Percentiles rank a stretch among this genome's conserved stretches.
phyloP scores from a whole-genome alignment of 2,888 invertebrate genomes.

The Hypomecis atomaria region DNA sequence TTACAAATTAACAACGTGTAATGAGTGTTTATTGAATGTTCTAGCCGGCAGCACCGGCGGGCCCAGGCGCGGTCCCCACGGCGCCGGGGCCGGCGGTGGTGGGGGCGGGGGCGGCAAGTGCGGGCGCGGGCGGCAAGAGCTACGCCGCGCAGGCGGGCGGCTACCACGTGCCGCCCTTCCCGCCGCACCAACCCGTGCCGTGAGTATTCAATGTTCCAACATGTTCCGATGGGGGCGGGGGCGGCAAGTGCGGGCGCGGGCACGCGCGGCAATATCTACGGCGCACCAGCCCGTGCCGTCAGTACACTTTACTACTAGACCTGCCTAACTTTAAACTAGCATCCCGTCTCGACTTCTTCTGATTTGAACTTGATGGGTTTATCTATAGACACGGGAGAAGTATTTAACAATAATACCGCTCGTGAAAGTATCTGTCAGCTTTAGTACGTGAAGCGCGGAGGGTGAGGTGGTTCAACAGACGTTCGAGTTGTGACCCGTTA shows the following conservation, averaged over 20 bases:
- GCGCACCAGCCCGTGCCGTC: constrained; percentile 58
- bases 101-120: constrained; percentile 47
- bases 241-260: constrained; percentile 58
- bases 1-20: no score
- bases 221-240: constrained; percentile 40
- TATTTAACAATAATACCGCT: no score
- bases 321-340: no score
- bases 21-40: constrained; percentile 4
- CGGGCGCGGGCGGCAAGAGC: constrained; percentile 63
- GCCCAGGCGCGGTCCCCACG: constrained; percentile 55
- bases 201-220: constrained; percentile 33
- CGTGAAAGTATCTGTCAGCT: no score
- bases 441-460: no score
- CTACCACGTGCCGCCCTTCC: constrained; percentile 76
- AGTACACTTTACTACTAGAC: constrained; percentile 23
- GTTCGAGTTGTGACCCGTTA: no score
- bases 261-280: constrained; percentile 77
- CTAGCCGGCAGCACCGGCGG: constrained; percentile 16
- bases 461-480: no score
- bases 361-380: no score
- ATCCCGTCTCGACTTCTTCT: no score
- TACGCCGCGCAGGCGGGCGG: constrained; percentile 78
- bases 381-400: no score
- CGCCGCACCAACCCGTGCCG: constrained; percentile 59
- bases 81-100: constrained; percentile 38